phyloP scores from a whole-genome alignment of 1,140 invertebrate genomes.

The Nylanderia fulva region DNA sequence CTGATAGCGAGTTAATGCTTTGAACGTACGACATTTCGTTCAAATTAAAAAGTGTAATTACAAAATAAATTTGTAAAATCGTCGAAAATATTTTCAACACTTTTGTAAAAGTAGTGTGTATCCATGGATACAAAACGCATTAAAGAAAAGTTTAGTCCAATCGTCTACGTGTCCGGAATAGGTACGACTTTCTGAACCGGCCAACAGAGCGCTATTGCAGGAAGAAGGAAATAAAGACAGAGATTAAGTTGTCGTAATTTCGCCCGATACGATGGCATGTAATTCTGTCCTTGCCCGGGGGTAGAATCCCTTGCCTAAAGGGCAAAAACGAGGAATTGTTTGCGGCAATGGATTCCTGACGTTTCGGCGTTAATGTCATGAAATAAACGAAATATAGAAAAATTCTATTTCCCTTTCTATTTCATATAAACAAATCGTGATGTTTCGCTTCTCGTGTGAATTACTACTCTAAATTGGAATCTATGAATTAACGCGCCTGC shows the following conservation, averaged over 20 bases:
- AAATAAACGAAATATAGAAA: slow-evolving; percentile 23
- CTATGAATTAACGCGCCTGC: slow-evolving; percentile 22
- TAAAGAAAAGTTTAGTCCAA: slow-evolving; percentile 53
- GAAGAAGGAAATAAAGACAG: slow-evolving; percentile 63
- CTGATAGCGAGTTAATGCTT: neutral
- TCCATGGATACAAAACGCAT: slow-evolving; percentile 3
- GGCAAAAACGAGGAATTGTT: neutral
- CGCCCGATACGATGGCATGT: slow-evolving; percentile 64
- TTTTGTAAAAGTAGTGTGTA: neutral
- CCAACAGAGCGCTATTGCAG: neutral
- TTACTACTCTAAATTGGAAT: slow-evolving; percentile 35
- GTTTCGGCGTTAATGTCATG: neutral
- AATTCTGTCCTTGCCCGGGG: neutral
- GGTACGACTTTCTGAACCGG: neutral
- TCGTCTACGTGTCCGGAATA: slow-evolving; percentile 66
- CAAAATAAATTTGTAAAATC: no score
- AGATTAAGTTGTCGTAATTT: slow-evolving; percentile 76
- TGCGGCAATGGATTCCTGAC: neutral
- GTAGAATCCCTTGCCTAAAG: neutral
- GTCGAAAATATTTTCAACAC: neutral
- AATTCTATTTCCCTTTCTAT: slow-evolving; percentile 31
- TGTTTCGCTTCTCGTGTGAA: neutral
- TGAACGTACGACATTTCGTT: neutral
- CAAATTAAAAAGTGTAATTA: slow-evolving; percentile 22
- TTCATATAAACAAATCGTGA: slow-evolving; percentile 31